Conservation (phyloP, 2,888 invertebrate species). For the Agrotis clavis region DNA sequence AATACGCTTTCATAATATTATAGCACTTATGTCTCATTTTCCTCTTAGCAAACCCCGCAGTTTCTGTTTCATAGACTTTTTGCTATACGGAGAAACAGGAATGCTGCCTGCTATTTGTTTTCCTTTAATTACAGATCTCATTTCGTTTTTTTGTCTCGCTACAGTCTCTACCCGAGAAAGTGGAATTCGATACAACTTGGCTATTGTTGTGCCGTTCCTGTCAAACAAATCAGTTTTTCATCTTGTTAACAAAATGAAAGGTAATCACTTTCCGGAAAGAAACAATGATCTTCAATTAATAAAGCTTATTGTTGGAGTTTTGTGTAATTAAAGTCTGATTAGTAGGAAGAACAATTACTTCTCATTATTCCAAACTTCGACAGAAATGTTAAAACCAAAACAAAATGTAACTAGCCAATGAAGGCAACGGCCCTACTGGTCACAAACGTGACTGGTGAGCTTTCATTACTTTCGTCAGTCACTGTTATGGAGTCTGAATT, state of each 20-base stretch:
- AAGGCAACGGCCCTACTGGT: too few relatives aligned
- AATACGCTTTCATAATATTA: neutral
- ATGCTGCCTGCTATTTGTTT: conserved; percentile 32
- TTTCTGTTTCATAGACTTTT: conserved; percentile 5
- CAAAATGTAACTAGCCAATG: neutral
- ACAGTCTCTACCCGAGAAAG: neutral
- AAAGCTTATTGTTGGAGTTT: neutral
- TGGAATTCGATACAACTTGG: conserved; percentile 14
- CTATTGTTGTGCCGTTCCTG: conserved; percentile 1
- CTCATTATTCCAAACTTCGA: neutral
- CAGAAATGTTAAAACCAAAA: neutral
- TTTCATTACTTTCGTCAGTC: neutral
- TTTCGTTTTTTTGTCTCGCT: conserved; percentile 30
- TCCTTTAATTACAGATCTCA: conserved; percentile 37
- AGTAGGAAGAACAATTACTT: neutral
- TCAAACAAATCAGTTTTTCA: neutral
- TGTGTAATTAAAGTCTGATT: neutral
- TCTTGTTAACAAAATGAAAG: neutral
- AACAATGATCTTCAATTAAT: neutral
- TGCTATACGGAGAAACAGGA: neutral
- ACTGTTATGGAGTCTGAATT: neutral
- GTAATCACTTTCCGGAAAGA: neutral
- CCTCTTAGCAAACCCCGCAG: neutral
- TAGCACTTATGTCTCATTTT: neutral
- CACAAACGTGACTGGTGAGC: too few relatives aligned